Base-by-base conservation (phyloP, 2,888 invertebrate species). In the Suillia variegata region DNA sequence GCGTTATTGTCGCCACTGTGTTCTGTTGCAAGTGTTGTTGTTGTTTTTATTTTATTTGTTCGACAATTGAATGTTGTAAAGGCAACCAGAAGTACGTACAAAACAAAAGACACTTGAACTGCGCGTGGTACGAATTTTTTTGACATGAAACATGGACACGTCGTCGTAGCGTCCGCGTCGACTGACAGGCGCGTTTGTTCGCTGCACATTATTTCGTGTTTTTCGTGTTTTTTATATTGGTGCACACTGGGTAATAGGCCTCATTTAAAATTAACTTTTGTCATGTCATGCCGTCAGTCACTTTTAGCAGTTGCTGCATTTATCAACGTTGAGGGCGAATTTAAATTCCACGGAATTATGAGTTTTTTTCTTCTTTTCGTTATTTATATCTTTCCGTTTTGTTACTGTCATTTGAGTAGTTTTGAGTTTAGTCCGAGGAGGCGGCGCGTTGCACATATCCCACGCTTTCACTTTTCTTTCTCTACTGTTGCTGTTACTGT, bases 61-160 rank as follows among this genome's bases (percentile, higher is more conserved):
- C n/a, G n/a, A n/a, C n/a, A n/a, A n/a, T n/a, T n/a, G n/a, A n/a
- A n/a, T n/a, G n/a, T n/a, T n/a, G n/a, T n/a, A n/a, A n/a, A n/a
- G n/a, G n/a, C n/a, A n/a, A n/a, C n/a, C n/a, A n/a, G n/a, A n/a
- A n/a, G n/a, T n/a, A n/a, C n/a, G n/a, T n/a, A n/a, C n/a, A n/a
- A n/a, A n/a, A n/a, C n/a, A n/a, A n/a, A n/a, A n/a, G n/a, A n/a
- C n/a, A n/a, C n/a, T n/a, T n/a, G 50, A 15, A 10, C 31, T 15
- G 24, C 24, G 2, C n/a, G 48, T 51, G 20, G 15, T 51, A 47
- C 54, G 3, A 45, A 54, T 59, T 59, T 34, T 51, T 38, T 56
- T 62, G 67, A 67, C 67, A 66, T 62, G 55, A n/a, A n/a, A n/a
- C n/a, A n/a, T n/a, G 63, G 66, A 67, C 65, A 66, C 63, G n/a